Base-by-base conservation (phyloP, 2,888 invertebrate genomes). In the Itoplectis maculator region DNA sequence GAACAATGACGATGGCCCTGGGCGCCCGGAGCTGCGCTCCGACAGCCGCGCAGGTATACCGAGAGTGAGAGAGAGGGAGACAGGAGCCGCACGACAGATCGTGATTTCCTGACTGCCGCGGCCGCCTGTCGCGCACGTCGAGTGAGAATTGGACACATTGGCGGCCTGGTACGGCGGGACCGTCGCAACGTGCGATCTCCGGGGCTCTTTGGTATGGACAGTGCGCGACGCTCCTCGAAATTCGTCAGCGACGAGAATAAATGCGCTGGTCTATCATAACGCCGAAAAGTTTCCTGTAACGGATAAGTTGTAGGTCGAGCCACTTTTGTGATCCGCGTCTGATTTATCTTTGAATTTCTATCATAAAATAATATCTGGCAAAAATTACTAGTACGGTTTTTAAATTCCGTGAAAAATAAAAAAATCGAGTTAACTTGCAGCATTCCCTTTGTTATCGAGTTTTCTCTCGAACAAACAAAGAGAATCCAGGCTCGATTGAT, bases 91-190 rank as follows among this genome's bases (percentile, higher is more conserved):
- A 75, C 75, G 75, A 68, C 68, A 70, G 65, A 81, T 83, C 84
- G 84, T 85, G 85, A 85, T 85, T 84, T 85, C 85, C 85, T 82
- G 84, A 78, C 82, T 77, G 68, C 77, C 66, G 84, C n/a, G n/a
- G n/a, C n/a, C n/a, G 59, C 54, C 47, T 78, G 42, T 63, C 65
- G 70, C 45, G n/a, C n/a, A 40, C 6, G 51, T 11, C 45, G 68
- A 66, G 40, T 73, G 51, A 79, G 66, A 63, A 63, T 63, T 13
- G 15, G 45, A 74, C 68, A 61, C 40, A 47, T 51, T 42, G 73
- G n/a, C 37, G 68, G 40, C 66, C n/a, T 29, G 66, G 68, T 51
- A 73, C 61, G 73, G 68, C 61, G 73, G 68, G 42, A 42, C n/a
- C 18, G 40, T 69, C 61, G 68, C 54, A 63, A n/a, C n/a, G n/a